A percentile compares a stretch with the other conserved stretches of the same genome.
phyloP scores from a whole-genome alignment of 2,888 invertebrate genomes.

The Margaritifera margaritifera region DNA sequence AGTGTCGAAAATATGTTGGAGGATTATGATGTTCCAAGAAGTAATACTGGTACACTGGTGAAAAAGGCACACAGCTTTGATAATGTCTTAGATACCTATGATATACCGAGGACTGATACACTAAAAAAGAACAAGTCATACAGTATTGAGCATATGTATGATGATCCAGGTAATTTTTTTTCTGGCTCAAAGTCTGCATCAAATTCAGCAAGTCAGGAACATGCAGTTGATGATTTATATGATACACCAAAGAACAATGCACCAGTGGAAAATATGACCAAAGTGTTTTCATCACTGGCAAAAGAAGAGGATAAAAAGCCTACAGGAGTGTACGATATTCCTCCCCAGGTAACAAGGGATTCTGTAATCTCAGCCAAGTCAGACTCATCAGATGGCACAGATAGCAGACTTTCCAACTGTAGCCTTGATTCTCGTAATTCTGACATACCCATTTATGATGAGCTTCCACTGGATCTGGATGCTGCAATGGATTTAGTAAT shows the following conservation, averaged over 20 bases:
- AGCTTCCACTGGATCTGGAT: slow-evolving; percentile 82
- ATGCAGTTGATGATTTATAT: slow-evolving; percentile 68
- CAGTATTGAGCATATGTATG: slow-evolving; percentile 24
- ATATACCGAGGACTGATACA: slow-evolving; percentile 64
- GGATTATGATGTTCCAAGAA: slow-evolving; percentile 55
- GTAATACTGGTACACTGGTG: slow-evolving; percentile 23
- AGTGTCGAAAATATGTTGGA: slow-evolving; percentile 16
- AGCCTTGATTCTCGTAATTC: slow-evolving; percentile 57
- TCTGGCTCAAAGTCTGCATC: slow-evolving; percentile 10
- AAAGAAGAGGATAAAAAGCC: slow-evolving; percentile 22
- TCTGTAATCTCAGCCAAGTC: slow-evolving; percentile 60
- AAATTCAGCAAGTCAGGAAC: slow-evolving; percentile 42
- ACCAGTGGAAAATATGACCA: slow-evolving; percentile 40
- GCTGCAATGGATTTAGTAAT: slow-evolving; percentile 85
- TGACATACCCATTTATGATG: slow-evolving; percentile 63
- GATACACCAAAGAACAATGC: slow-evolving; percentile 68
- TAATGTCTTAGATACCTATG: slow-evolving; percentile 65
- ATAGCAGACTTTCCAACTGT: slow-evolving; percentile 57
- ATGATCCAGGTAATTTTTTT: slow-evolving; percentile 9
- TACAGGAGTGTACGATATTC: slow-evolving; percentile 71
- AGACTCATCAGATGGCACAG: slow-evolving; percentile 57
- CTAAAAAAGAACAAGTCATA: slow-evolving; percentile 14
- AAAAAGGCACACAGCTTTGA: slow-evolving; percentile 37
- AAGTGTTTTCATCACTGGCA: slow-evolving; percentile 32
- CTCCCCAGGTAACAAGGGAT: slow-evolving; percentile 73